Evolutionary conservation across 1,140 invertebrate genomes (phyloP), one percentile per base, ranked within the genome.

Genomic region (Temnothorax longispinosus): DNA sequence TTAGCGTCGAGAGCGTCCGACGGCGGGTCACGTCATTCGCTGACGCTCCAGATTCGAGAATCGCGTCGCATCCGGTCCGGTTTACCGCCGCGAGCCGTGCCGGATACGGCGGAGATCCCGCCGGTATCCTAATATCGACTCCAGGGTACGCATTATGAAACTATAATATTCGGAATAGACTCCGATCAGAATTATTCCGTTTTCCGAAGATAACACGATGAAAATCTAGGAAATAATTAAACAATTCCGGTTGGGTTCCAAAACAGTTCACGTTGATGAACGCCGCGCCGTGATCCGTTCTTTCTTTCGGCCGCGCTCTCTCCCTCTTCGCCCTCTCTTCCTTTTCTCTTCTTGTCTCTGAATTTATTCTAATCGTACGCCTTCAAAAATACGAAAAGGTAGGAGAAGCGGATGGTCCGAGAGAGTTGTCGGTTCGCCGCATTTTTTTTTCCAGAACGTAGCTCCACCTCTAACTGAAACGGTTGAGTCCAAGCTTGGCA

Each of bases 31-130:
- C 32, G 44, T 78, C 60, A 52, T 52, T 78, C 58, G 41, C 56
- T 41, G 41, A 60, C 15, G 60, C 44, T 35, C 60, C 44, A 78
- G 75, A 78, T 64, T 64, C 27, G 32, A 78, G 47, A 78, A 21
- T 32, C 76, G 44, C 44, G 41, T 50, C n/a, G 27, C n/a, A 78
- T 78, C 60, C 76, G 76, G 44, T 78, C 60, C 62, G 27, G 27
- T 27, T 27, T 27, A 27, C 27, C 27, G 27, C 27, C 27, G 47
- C 47, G 27, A 60, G 15, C 1, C 27, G 27, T 27, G 27, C 27
- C 27, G 56, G 56, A 44, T 38, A n/a, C 10, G 54, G 35, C 15
- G 38, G 41, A 77, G 41, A 1, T 44, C 41, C 56, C 15, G 75
- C 27, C 75, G 75, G 41, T 62, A 44, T 21, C n/a, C 52, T 56